Conservation (phyloP, 2,113 vertebrate species). For the Dromaius novaehollandiae region DNA sequence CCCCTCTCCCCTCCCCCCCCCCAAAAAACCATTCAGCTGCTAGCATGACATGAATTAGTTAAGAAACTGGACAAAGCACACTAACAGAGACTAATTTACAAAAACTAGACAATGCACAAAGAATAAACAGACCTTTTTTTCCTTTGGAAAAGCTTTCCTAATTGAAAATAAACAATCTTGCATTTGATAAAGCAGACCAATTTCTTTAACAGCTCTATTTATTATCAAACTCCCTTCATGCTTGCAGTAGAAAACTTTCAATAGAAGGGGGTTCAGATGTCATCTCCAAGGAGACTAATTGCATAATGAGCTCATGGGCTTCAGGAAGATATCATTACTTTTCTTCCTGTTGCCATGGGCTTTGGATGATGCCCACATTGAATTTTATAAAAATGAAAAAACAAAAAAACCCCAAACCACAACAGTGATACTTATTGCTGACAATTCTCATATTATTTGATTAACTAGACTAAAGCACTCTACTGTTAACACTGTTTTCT, state of each 20-base stretch:
- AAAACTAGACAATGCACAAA: background rate
- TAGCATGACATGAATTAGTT: background rate
- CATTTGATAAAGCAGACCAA: background rate
- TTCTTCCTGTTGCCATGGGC: constrained; percentile 38
- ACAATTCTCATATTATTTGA: background rate
- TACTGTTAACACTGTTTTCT: background rate
- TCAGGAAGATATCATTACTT: constrained; percentile 1
- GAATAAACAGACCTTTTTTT: constrained; percentile 1
- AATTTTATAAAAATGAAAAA: background rate
- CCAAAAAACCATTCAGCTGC: background rate
- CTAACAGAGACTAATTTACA: background rate
- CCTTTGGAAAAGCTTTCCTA: constrained; percentile 21
- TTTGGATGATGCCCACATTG: background rate
- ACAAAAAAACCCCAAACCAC: background rate
- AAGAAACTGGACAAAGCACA: background rate
- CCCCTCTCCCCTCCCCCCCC: no score
- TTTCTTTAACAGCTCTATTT: constrained; percentile 28
- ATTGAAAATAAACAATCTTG: constrained; percentile 50
- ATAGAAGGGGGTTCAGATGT: constrained; percentile 15
- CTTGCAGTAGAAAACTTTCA: constrained; percentile 1
- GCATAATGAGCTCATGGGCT: constrained; percentile 1
- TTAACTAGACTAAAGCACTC: background rate
- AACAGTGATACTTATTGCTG: background rate
- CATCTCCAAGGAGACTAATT: constrained; percentile 44
- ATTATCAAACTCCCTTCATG: background rate